Conservation (phyloP, 1,140 invertebrate species). For the Laodelphax striatellus region DNA sequence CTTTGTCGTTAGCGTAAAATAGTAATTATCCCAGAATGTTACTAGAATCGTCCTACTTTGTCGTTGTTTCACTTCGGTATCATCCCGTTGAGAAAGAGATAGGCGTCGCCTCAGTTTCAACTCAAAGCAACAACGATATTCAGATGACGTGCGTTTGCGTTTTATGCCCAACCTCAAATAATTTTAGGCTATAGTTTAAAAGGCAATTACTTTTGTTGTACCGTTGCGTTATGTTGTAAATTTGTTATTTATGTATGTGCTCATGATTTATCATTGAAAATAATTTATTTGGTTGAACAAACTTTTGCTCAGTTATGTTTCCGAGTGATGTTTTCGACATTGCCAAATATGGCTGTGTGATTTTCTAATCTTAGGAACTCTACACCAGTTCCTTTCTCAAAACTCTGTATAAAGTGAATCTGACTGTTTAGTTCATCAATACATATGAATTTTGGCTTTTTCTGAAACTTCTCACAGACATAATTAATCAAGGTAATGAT, state of each 20-base stretch:
- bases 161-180: not conserved
- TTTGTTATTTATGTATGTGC: not conserved
- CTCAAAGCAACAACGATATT: no score
- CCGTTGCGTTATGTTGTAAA: not conserved
- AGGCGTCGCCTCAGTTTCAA: no score
- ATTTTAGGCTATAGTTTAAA: not conserved
- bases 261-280: not conserved
- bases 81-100: no score
- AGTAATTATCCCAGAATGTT: no score
- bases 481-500: not conserved
- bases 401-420: not conserved
- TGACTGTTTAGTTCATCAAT: not conserved
- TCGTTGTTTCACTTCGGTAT: no score
- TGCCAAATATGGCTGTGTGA: slow-evolving; percentile 13
- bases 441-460: no score
- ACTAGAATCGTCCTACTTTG: no score
- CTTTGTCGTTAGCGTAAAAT: no score
- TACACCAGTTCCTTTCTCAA: slow-evolving; percentile 3
- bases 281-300: not conserved
- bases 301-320: not conserved
- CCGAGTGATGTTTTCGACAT: not conserved
- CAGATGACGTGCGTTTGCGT: not conserved
- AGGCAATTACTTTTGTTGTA: not conserved
- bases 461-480: not conserved
- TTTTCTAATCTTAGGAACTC: slow-evolving; percentile 3